Conservation (phyloP, 2,797 vertebrate genomes). For the Danio jaintianensis region DNA sequence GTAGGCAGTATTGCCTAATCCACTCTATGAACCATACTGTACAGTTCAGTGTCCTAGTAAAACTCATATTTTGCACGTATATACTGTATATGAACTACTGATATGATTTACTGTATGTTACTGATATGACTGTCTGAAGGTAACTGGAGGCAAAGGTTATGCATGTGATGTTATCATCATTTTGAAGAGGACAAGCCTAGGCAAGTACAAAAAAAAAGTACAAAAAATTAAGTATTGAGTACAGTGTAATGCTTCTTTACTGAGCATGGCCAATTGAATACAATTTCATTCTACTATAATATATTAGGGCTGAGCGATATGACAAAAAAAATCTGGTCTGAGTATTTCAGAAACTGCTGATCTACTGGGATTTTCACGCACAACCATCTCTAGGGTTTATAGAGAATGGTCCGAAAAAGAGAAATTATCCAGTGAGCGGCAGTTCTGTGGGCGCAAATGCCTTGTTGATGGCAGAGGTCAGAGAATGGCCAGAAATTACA, state of each 20-base stretch:
- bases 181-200: not conserved
- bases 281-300: not conserved
- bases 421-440: no score
- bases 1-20: no score
- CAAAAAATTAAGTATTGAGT: not conserved
- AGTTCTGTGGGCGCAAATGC: no score
- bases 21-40: not conserved
- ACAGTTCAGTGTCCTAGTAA: not conserved
- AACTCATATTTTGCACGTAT: constrained; percentile 15
- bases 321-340: no score
- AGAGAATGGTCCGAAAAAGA: no score
- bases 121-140: not conserved
- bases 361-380: no score
- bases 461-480: no score
- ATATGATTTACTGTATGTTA: constrained; percentile 8
- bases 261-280: not conserved
- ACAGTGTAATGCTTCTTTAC: not conserved
- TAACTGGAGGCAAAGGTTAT: constrained; percentile 23
- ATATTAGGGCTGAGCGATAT: not conserved
- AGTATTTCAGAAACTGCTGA: no score
- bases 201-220: not conserved
- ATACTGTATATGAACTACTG: constrained; percentile 12
- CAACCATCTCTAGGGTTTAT: no score
- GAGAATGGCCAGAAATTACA: no score
- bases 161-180: not conserved